Conservation (phyloP, 2,113 vertebrate species). For the Cygnus atratus region DNA sequence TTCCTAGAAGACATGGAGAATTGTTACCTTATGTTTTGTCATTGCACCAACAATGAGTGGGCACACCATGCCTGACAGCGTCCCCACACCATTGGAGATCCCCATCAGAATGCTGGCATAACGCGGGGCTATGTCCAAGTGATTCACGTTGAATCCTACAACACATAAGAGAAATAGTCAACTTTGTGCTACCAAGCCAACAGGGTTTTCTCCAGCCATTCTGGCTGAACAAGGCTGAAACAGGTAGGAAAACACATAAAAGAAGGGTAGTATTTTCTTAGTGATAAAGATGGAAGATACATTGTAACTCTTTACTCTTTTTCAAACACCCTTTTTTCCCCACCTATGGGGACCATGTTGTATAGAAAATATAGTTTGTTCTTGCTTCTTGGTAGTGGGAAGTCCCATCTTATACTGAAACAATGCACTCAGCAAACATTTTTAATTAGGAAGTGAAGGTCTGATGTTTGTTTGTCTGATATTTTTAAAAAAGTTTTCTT, state of each 20-base stretch:
- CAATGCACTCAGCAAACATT: not conserved
- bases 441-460: not conserved
- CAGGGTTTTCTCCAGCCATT: not conserved
- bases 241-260: not conserved
- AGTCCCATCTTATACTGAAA: not conserved
- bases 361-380: not conserved
- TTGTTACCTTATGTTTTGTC: conserved; percentile 92
- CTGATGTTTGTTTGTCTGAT: not conserved
- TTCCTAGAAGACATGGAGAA: not conserved
- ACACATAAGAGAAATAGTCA: not conserved
- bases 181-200: not conserved
- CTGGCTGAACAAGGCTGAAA: not conserved
- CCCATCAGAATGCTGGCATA: conserved; percentile 99
- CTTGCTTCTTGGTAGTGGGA: not conserved
- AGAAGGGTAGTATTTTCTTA: not conserved
- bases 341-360: not conserved
- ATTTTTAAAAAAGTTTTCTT: not conserved
- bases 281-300: not conserved
- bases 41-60: conserved; percentile 95
- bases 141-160: conserved; percentile 97
- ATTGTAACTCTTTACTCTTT: not conserved
- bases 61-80: conserved; percentile 96
- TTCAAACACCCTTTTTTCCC: not conserved
- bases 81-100: conserved; percentile 96
- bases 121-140: conserved; percentile 95